Evolutionary conservation across 1,140 invertebrate genomes (phyloP), one percentile per base, ranked within the genome.

Genomic region (Lepidurus arcticus): DNA sequence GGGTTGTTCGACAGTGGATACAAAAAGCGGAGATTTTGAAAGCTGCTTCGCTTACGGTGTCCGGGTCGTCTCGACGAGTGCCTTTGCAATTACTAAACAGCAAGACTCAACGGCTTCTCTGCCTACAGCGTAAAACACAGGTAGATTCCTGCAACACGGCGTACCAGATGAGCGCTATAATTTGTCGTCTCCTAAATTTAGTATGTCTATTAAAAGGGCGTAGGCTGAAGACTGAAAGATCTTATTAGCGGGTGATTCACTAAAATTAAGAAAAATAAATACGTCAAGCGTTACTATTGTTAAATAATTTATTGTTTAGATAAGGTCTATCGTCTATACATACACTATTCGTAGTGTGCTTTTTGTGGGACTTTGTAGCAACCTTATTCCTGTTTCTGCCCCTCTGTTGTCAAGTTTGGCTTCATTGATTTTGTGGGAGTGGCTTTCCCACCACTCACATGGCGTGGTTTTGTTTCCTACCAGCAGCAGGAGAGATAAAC

Each of bases 1-100:
- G 44, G n/a, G 73, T 78, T 1, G 24, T 78, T 1, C 73, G 78
- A 16, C 73, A 45, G 21, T 78, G 78, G 78, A 42, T 78, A 1
- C 65, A 9, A 13, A 74, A 75, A 74, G 73, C 78, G 5, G 78
- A 78, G 0, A 47, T 42, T 10, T 74, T 78, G 42, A 73, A 47
- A 26, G 42, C 42, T 4, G 78, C 78, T 8, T 73, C 65, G 26
- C 42, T 78, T 0, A 47, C 73, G 1, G 42, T 43, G 43, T 26
- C 78, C 10, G 73, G 44, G 45, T 13, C 73, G 8, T 24, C 73
- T 26, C 73, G 73, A n/a, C 42, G 78, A 45, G 65, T 78, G 44
- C 75, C 43, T n/a, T 65, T 65, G 21, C 53, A 65, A 7, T 65
- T 65, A 21, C n/a, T 65, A 0, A 65, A 65, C n/a, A 65, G 21